Evolutionary conservation across 2,113 vertebrate genomes (phyloP), one percentile per base, ranked within the genome.

Genomic region (Orycteropus afer): DNA sequence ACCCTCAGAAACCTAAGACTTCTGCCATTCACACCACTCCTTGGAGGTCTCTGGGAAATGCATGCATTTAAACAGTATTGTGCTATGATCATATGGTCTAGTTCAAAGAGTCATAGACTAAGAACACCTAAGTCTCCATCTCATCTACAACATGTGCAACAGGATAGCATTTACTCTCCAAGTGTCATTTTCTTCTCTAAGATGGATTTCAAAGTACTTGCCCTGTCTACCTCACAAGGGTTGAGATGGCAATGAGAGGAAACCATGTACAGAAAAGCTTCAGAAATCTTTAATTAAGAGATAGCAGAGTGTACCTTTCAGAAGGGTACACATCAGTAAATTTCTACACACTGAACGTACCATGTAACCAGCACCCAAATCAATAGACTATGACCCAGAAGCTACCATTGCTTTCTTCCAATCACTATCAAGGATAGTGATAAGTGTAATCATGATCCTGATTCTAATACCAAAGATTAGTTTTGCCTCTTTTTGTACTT

Each of bases 61-160:
- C 25, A 20, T 23, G 18, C 53, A 42, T 59, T 77, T 53, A 61
- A 83, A 53, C 0, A 61, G 65, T 14, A 20, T 37, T 78, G 22
- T 49, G 34, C 49, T n/a, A 71, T 34, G 71, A 87, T 23, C 23
- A 40, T 4, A 22, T 0, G 78, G 9, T 69, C 80, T 12, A 73
- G 23, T 32, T 37, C 42, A 45, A 81, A 88, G 76, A 65, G 14
- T 63, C 63, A 74, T 69, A 69, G 29, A 82, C n/a, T 74, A 67
- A 83, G 83, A 63, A 77, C 34, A 42, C 37, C 14, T 55, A 42
- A 13, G 1, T 80, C 69, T 94, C 67, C 1, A n/a, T 42, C 63
- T 34, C 47, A 14, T 12, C 14, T 3, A 7, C 5, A 13, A 73
- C 5, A 51, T 0, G 45, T 29, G 11, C 0, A 11, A 59, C 4